A percentile compares a stretch with the other conserved stretches of the same genome.
Conservation (phyloP, 2,888 invertebrate species). For the Coenonympha arcania region DNA sequence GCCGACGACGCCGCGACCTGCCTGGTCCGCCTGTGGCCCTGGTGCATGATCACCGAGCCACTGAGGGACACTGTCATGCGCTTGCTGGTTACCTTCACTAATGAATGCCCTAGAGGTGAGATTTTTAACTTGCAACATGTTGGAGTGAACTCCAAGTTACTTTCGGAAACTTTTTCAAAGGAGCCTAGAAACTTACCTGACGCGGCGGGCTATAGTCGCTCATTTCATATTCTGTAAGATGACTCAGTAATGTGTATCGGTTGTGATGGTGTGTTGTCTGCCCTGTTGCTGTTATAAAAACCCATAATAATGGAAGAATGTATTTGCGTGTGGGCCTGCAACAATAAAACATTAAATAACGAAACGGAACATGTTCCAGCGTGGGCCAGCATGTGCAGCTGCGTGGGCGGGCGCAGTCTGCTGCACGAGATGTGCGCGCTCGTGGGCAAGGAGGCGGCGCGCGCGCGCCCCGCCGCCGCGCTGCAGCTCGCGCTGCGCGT, state of each 20-base stretch:
- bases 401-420: constrained; percentile 52
- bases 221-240: no score
- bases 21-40: constrained; percentile 78
- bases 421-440: constrained; percentile 43
- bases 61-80: constrained; percentile 71
- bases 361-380: constrained; percentile 33
- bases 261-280: no score
- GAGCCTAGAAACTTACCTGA: no score
- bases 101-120: constrained; percentile 76
- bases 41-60: constrained; percentile 76
- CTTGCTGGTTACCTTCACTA: constrained; percentile 77
- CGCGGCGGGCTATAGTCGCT: no score
- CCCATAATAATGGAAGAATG: no score
- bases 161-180: no score
- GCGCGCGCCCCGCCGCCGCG: constrained; percentile 39
- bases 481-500: constrained; percentile 62
- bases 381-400: constrained; percentile 52
- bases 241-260: no score
- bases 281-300: no score
- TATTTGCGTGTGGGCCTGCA: no score
- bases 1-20: constrained; percentile 73
- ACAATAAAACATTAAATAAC: no score
- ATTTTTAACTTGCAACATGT: no score
- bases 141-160: no score
- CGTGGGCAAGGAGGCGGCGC: constrained; percentile 39